phyloP scores from a whole-genome alignment of 2,888 invertebrate genomes.

The Acleris literana region DNA sequence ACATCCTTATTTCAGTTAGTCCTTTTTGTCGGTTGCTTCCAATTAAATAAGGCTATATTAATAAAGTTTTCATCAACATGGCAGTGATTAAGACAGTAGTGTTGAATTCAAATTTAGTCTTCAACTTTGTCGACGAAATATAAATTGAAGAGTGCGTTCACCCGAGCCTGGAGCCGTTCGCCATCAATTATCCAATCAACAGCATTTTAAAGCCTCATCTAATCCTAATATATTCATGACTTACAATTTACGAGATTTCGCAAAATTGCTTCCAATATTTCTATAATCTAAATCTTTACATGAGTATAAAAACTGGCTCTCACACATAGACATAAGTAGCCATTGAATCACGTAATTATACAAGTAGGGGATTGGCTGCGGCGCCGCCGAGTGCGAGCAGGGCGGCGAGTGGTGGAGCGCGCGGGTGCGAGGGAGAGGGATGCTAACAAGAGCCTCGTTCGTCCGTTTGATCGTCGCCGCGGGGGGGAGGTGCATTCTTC shows the following conservation, averaged over 20 bases:
- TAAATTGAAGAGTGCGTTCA: not conserved
- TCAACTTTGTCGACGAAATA: not conserved
- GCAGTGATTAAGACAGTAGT: no score
- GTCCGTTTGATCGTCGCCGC: constrained; percentile 83
- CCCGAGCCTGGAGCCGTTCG: not conserved
- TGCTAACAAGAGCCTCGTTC: constrained; percentile 82
- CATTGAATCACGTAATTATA: constrained; percentile 84
- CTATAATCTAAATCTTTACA: constrained; percentile 73
- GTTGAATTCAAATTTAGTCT: not conserved
- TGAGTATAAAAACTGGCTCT: constrained; percentile 73
- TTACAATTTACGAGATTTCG: constrained; percentile 25
- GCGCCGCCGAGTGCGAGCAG: constrained; percentile 69
- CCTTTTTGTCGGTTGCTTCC: no score
- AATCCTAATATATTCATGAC: constrained; percentile 39
- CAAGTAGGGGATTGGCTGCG: constrained; percentile 84
- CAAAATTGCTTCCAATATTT: constrained; percentile 42
- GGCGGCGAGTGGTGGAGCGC: constrained; percentile 55
- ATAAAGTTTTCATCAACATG: no score
- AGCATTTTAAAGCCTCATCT: no score
- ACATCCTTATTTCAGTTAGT: no score
- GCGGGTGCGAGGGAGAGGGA: constrained; percentile 65
- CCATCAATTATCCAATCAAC: no score
- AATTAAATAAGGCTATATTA: no score
- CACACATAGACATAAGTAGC: constrained; percentile 80
- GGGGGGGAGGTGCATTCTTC: constrained; percentile 82